A percentile compares a stretch with the other conserved stretches of the same genome.
Conservation (phyloP, 2,797 vertebrate genomes). For the Dermochelys coriacea region DNA sequence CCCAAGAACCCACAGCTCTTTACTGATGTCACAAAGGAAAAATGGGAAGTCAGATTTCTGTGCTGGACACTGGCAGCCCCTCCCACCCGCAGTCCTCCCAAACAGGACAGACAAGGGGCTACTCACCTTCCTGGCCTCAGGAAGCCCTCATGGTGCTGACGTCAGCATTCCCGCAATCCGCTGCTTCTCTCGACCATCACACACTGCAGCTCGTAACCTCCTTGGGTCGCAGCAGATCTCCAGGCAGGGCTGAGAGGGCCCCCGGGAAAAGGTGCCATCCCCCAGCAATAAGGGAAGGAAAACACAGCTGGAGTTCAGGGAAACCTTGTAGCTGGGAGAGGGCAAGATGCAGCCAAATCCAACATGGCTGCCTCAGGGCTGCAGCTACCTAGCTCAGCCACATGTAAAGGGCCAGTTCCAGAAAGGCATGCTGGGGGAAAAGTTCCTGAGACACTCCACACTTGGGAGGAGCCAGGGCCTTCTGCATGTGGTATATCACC, state of each 20-base stretch:
- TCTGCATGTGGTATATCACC: not conserved
- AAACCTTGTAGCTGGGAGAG: not conserved
- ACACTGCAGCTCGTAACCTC: not conserved
- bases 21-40: not conserved
- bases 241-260: not conserved
- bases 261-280: not conserved
- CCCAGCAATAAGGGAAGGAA: not conserved
- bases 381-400: too few relatives aligned
- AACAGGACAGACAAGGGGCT: not conserved
- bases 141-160: not conserved
- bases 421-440: not conserved
- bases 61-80: not conserved
- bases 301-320: not conserved
- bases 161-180: not conserved
- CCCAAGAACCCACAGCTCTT: not conserved
- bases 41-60: not conserved
- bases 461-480: not conserved
- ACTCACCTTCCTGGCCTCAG: not conserved
- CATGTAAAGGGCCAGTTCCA: not conserved
- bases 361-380: not conserved
- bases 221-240: not conserved
- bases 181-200: not conserved
- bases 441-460: not conserved
- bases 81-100: not conserved
- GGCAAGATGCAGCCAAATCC: fast-evolving